Evolutionary conservation across 2,797 vertebrate genomes (phyloP), one percentile per base, ranked within the genome.

Genomic region (Lagocephalus sceleratus): DNA sequence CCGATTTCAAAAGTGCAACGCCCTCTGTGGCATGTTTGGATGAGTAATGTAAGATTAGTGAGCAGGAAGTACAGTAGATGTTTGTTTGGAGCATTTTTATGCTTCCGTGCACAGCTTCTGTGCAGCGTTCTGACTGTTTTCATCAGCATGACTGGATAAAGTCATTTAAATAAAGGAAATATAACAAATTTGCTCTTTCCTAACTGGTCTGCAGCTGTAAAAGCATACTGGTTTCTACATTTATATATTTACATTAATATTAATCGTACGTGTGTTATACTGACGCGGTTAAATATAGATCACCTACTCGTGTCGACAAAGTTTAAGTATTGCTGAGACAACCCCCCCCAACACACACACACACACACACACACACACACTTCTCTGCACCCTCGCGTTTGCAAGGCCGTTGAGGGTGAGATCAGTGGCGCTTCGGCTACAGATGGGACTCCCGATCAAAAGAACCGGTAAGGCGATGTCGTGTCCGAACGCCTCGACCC

Each of bases 1-100:
- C 68, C 84, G 83, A 89, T 85, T 87, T 73, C 78, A 80, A 84
- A 76, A 61, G 73, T 83, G 79, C 79, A 82, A 83, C 54, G 76
- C 44, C 29, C 29, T 29, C 29, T 11, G 29, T 35, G 32, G 32
- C 32, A 6, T 14, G 32, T 35, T 3, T 9, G 29, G 29, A 11
- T 29, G 1, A 11, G 2, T 1, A 29, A 29, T 8, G 29, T 29
- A 29, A 29, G 2, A 11, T 11, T 8, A 29, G 29, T 10, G 2
- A 29, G 32, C 32, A 35, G 32, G 32, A 35, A 6, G 32, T 12
- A 2, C 9, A 35, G 10, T 14, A 14, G 12, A 14, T 35, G 9
- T 29, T 10, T 29, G n/a, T 35, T 35, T 35, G 2, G 9, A 14
- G 12, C 12, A 35, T 35, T 35, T 35, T 35, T 14, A 35, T 35